Percentiles rank a stretch among this genome's conserved stretches.
phyloP scores from a whole-genome alignment of 2,113 vertebrate genomes.

The Grammatotria lemairii region DNA sequence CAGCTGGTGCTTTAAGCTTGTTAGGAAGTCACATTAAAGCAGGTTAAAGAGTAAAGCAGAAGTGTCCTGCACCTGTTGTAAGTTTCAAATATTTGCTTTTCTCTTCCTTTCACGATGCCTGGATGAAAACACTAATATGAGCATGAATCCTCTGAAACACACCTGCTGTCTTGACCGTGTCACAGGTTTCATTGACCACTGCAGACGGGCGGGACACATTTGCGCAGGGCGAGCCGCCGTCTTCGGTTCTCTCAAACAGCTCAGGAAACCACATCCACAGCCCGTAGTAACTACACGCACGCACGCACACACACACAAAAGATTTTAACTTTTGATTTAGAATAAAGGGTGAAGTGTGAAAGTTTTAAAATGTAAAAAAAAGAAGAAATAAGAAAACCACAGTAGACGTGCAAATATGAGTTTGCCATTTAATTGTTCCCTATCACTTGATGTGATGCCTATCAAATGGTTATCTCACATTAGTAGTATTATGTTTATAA shows the following conservation, averaged over 20 bases:
- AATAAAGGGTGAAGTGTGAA: neutral
- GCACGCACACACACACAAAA: neutral
- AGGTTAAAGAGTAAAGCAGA: neutral
- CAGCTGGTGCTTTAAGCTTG: neutral
- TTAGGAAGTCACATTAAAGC: neutral
- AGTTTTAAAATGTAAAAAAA: neutral
- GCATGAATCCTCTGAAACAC: neutral
- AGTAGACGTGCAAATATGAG: neutral
- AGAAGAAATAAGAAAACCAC: neutral
- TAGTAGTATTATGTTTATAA: neutral
- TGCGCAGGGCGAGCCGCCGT: constrained; percentile 62
- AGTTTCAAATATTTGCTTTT: neutral
- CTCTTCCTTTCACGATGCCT: neutral
- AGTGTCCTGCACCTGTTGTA: neutral
- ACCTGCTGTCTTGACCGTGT: constrained; percentile 68
- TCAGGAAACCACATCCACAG: constrained; percentile 78
- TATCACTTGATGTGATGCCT: neutral
- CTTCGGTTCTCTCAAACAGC: constrained; percentile 59
- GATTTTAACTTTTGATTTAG: neutral
- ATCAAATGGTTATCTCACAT: neutral
- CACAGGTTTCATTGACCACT: constrained; percentile 53
- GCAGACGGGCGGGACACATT: constrained; percentile 21
- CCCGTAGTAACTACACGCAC: constrained; percentile 64
- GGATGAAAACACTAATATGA: neutral
- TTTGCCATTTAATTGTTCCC: neutral